Evolutionary conservation across 2,797 vertebrate species (phyloP).

Genomic region (Sphenodon punctatus): DNA sequence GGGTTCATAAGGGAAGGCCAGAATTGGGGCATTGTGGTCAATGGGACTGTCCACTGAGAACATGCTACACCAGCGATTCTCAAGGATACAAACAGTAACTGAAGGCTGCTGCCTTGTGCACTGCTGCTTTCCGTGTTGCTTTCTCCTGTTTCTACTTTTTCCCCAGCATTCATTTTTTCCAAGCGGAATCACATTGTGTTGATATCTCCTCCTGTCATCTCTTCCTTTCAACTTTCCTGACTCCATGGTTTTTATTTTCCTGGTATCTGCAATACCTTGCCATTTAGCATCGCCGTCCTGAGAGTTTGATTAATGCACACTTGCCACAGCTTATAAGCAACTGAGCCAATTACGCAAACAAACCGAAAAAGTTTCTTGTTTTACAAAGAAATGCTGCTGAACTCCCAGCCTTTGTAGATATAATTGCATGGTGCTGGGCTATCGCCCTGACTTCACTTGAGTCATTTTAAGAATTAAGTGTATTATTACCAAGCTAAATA

Average conservation of each 20-base stretch:
- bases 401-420: neutral
- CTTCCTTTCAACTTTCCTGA: slow-evolving; percentile 49
- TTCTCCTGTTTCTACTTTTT: no score
- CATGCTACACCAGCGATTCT: no score
- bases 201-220: slow-evolving; percentile 18
- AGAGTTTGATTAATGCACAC: slow-evolving; percentile 51
- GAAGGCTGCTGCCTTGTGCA: no score
- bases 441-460: neutral
- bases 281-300: slow-evolving; percentile 49
- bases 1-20: no score
- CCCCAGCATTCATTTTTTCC: slow-evolving; percentile 7
- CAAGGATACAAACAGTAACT: no score
- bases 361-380: slow-evolving; percentile 17
- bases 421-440: neutral
- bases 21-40: no score
- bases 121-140: slow-evolving; percentile 21
- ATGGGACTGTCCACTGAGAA: no score
- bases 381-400: neutral
- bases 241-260: slow-evolving; percentile 55
- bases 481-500: slow-evolving; percentile 8
- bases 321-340: slow-evolving; percentile 45
- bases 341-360: slow-evolving; percentile 38
- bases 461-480: neutral
- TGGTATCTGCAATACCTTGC: slow-evolving; percentile 42
- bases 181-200: slow-evolving; percentile 45